Conservation (phyloP, 2,888 invertebrate genomes). For the Eupsilia transversa region DNA sequence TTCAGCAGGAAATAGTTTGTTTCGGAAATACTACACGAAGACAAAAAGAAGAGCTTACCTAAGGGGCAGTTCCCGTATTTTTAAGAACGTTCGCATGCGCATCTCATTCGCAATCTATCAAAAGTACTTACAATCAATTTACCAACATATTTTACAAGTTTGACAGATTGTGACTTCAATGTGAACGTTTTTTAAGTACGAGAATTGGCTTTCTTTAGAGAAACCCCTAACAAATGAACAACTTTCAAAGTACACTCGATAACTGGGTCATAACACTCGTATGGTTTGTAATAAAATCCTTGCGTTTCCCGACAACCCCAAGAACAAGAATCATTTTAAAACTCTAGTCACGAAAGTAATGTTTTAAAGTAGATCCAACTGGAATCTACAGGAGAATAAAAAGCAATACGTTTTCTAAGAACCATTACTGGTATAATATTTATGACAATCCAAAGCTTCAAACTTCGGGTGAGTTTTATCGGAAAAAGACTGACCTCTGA, state of each 20-base stretch:
- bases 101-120: no score
- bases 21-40: not conserved
- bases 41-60: not conserved
- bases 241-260: not conserved
- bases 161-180: no score
- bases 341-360: not conserved
- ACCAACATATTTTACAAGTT: no score
- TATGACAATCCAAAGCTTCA: not conserved
- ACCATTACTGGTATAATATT: conserved; percentile 4
- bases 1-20: not conserved
- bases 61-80: no score
- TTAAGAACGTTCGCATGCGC: no score
- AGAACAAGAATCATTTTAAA: conserved; percentile 3
- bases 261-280: conserved; percentile 1
- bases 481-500: no score
- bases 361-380: conserved; percentile 3
- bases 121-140: no score
- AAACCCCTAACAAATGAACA: not conserved
- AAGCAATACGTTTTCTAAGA: conserved; percentile 6
- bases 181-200: no score
- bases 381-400: not conserved
- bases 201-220: no score
- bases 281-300: not conserved
- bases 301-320: not conserved
- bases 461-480: not conserved